Percentiles rank a stretch among this genome's conserved stretches.
Evolutionary conservation across 2,797 vertebrate genomes (phyloP).

Genomic region (Momotus momota): DNA sequence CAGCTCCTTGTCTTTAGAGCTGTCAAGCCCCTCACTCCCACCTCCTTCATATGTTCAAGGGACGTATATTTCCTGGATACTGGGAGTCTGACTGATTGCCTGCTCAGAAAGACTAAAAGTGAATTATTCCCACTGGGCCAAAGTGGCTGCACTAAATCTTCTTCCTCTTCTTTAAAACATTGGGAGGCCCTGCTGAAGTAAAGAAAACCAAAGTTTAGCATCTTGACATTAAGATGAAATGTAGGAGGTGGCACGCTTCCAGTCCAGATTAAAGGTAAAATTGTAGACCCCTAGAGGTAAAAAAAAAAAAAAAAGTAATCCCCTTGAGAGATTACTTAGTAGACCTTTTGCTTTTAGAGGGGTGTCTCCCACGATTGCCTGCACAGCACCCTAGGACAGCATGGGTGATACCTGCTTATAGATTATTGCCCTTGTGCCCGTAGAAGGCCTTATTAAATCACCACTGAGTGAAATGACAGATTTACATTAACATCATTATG

Average conservation of each 20-base stretch:
- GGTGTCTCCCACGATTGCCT: background rate
- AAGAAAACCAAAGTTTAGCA: background rate
- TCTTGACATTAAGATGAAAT: background rate
- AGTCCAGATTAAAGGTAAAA: background rate
- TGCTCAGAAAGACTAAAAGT: background rate
- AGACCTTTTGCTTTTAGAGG: background rate
- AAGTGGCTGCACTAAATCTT: background rate
- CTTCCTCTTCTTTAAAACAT: background rate
- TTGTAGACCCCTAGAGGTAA: background rate
- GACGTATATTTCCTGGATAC: background rate
- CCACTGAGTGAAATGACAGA: background rate
- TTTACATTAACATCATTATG: background rate
- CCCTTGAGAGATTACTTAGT: background rate
- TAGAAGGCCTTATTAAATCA: background rate
- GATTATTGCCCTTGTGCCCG: background rate
- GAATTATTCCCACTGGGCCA: background rate
- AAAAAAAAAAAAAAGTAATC: background rate
- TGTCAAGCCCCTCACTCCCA: background rate
- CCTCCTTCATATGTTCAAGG: no score
- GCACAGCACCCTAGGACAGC: fast-evolving
- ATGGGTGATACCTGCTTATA: background rate
- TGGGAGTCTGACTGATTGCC: background rate
- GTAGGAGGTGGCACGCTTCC: background rate
- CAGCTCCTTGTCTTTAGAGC: background rate
- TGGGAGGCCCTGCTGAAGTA: background rate